phyloP scores from a whole-genome alignment of 1,140 invertebrate genomes.

The Aphelenchoides fujianensis region DNA sequence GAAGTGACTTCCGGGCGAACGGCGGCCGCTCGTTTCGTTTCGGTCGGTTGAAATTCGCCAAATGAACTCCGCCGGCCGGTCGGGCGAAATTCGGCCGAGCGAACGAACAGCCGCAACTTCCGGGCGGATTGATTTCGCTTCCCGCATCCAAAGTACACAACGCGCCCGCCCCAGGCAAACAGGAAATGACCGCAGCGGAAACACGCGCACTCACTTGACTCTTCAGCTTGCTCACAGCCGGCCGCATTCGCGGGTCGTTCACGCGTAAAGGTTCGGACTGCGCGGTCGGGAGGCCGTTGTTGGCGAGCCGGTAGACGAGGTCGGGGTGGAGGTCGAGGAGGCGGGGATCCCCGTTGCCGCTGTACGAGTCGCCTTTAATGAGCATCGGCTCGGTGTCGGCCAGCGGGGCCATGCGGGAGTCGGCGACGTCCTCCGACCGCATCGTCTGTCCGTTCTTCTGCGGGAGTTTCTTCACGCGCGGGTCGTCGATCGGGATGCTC shows the following conservation, averaged over 20 bases:
- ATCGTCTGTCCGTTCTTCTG: not conserved
- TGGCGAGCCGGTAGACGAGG: not conserved
- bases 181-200: not conserved
- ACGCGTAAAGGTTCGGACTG: not conserved
- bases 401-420: not conserved
- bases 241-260: conserved; percentile 8
- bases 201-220: not conserved
- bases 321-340: not conserved
- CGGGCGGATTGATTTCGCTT: too few relatives aligned
- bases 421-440: not conserved
- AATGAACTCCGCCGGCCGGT: too few relatives aligned
- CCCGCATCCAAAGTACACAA: too few relatives aligned
- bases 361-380: not conserved
- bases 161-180: too few relatives aligned
- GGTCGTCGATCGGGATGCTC: not conserved
- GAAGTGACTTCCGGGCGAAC: not conserved
- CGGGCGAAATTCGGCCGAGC: too few relatives aligned
- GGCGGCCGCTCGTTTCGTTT: too few relatives aligned
- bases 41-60: too few relatives aligned
- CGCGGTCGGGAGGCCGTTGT: not conserved
- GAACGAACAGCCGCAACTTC: too few relatives aligned
- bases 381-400: conserved; percentile 17
- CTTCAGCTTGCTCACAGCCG: conserved; percentile 16
- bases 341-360: not conserved
- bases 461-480: not conserved